Evolutionary conservation across 2,888 invertebrate species (phyloP).

Genomic region (Cataglyphis livida): DNA sequence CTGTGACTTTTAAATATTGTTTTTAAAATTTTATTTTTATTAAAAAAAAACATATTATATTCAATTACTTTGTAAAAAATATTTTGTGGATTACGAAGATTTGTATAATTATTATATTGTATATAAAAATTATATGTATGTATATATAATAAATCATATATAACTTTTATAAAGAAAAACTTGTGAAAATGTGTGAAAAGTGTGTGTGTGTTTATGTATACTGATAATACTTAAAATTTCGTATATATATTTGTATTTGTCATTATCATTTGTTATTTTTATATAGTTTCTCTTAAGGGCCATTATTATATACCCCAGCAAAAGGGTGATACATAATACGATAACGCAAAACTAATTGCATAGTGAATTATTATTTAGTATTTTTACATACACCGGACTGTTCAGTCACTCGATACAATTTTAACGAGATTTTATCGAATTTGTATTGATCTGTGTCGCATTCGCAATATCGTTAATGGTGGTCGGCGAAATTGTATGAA

Average conservation of each 20-base stretch:
- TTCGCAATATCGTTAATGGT: slow-evolving; percentile 46
- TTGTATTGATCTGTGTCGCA: slow-evolving; percentile 26
- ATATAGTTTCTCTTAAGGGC: not conserved
- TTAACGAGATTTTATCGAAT: slow-evolving; percentile 49
- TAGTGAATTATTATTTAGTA: slow-evolving; percentile 42
- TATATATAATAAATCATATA: no score
- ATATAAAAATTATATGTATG: no score
- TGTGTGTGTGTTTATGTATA: not conserved
- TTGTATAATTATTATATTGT: not conserved
- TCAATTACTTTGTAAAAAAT: not conserved
- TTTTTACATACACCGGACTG: slow-evolving; percentile 22
- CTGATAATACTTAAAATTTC: not conserved
- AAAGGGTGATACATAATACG: slow-evolving; percentile 15
- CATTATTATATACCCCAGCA: not conserved
- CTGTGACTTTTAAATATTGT: not conserved
- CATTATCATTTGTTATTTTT: not conserved
- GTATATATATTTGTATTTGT: not conserved
- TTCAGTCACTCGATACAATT: slow-evolving; percentile 32
- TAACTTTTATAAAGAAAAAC: no score
- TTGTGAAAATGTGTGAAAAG: not conserved
- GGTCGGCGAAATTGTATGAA: slow-evolving; percentile 25
- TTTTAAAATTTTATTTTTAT: not conserved
- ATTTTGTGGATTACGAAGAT: not conserved
- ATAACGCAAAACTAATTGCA: slow-evolving; percentile 32
- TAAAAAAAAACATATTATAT: not conserved